phyloP scores from a whole-genome alignment of 2,113 vertebrate species.

The Odobenus rosmarus region DNA sequence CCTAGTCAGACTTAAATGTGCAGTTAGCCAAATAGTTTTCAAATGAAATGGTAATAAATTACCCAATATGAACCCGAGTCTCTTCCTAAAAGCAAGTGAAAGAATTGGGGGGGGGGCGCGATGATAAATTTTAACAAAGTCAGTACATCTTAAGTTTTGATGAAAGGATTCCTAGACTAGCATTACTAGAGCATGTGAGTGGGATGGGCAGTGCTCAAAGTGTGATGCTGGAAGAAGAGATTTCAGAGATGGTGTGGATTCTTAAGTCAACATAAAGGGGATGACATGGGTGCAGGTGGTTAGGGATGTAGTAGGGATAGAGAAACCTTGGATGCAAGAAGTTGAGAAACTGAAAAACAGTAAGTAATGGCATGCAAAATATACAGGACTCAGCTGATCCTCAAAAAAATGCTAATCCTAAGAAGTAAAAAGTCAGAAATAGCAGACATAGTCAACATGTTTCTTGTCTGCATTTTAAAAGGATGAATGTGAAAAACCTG shows the following conservation, averaged over 20 bases:
- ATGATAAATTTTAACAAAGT: not conserved
- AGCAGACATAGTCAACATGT: not conserved
- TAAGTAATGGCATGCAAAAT: not conserved
- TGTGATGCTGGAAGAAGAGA: not conserved
- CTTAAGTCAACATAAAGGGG: not conserved
- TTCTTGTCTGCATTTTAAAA: not conserved
- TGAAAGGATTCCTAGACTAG: not conserved
- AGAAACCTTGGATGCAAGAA: not conserved
- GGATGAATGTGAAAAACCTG: not conserved
- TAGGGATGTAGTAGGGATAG: not conserved
- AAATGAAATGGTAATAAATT: not conserved
- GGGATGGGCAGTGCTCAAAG: not conserved
- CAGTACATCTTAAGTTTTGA: not conserved
- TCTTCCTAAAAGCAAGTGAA: conserved; percentile 3
- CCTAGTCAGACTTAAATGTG: not conserved
- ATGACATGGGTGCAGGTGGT: not conserved
- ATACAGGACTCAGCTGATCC: not conserved
- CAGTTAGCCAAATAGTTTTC: not conserved
- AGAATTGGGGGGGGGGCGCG: not conserved
- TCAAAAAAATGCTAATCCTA: not conserved
- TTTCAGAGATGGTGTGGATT: not conserved
- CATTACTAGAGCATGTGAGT: not conserved
- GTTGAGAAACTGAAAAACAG: not conserved
- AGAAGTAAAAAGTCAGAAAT: not conserved
- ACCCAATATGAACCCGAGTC: not conserved